Evolutionary conservation across 1,140 invertebrate genomes (phyloP).

Genomic region (Brachionus angularis): DNA sequence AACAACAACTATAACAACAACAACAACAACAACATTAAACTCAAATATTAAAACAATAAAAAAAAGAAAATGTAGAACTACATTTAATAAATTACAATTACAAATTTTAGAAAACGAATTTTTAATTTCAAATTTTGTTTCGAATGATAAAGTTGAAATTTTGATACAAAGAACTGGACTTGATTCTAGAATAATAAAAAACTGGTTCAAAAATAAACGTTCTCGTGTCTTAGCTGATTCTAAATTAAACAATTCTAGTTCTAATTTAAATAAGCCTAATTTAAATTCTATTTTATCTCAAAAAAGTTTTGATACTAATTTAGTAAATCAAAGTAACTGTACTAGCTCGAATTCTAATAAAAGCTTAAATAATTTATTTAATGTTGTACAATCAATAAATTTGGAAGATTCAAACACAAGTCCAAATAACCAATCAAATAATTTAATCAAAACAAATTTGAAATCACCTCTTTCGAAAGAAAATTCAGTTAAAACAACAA

Average conservation of each 20-base stretch:
- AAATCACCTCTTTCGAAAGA: no score
- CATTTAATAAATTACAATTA: constrained; percentile 8
- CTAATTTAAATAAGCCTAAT: neutral
- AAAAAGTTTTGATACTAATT: no score
- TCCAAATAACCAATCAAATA: no score
- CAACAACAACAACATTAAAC: no score
- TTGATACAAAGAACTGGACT: constrained; percentile 18
- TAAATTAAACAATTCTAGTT: constrained; percentile 15
- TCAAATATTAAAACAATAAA: neutral
- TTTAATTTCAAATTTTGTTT: constrained; percentile 27
- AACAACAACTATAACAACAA: no score
- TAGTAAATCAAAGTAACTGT: neutral
- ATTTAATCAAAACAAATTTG: no score
- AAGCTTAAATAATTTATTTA: neutral
- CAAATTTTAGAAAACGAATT: constrained; percentile 13
- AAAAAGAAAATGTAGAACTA: constrained; percentile 18
- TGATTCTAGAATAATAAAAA: constrained; percentile 21
- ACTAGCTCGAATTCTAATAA: no score
- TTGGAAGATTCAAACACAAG: neutral
- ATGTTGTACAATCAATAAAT: constrained; percentile 3
- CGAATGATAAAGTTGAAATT: constrained; percentile 17
- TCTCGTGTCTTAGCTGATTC: neutral
- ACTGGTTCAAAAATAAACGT: constrained; percentile 35
- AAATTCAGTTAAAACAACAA: no score
- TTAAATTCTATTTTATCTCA: no score